phyloP scores from a whole-genome alignment of 1,140 invertebrate species.

The Andricus grossulariae region DNA sequence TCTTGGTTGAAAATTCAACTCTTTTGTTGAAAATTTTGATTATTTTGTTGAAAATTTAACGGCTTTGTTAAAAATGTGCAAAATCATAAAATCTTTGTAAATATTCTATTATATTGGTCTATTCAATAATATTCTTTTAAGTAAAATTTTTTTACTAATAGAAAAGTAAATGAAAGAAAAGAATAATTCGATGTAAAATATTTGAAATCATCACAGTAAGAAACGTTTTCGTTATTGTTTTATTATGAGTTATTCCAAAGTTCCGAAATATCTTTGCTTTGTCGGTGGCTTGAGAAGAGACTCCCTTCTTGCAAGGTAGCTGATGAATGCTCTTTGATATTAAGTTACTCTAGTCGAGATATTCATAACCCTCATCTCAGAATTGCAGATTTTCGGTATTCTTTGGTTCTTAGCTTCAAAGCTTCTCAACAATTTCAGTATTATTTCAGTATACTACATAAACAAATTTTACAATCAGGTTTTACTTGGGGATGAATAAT shows the following conservation, averaged over 20 bases:
- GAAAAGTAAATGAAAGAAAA: background rate
- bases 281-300: conserved; percentile 44
- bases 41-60: no score
- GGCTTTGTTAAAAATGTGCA: no score
- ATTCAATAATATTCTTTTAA: no score
- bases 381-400: conserved; percentile 17
- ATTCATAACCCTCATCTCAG: conserved; percentile 51
- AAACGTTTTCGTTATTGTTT: conserved; percentile 45
- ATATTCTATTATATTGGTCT: no score
- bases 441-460: background rate
- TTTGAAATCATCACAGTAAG: background rate
- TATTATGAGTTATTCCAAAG: conserved; percentile 46
- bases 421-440: background rate
- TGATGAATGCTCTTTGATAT: conserved; percentile 57
- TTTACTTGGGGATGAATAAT: background rate
- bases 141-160: no score
- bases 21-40: no score
- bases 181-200: background rate
- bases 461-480: background rate
- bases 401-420: background rate
- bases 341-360: conserved; percentile 58
- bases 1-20: no score
- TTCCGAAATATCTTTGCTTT: conserved; percentile 49
- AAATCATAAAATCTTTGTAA: no score
- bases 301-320: conserved; percentile 48